Conservation (phyloP, 2,888 invertebrate genomes). For the Drosophila merina region DNA sequence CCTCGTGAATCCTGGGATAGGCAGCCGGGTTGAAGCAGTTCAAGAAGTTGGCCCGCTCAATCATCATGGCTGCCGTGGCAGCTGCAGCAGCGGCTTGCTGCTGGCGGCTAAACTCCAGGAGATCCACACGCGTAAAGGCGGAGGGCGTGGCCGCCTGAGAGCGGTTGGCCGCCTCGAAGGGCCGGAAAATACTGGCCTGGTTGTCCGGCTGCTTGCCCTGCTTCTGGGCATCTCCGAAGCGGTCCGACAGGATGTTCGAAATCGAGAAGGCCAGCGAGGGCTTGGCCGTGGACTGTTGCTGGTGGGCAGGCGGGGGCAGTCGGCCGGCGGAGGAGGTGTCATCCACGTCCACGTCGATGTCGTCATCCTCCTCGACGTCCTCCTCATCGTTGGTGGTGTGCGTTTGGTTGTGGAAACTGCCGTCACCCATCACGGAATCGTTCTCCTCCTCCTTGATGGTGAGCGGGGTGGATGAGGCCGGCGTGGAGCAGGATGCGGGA, state of each 20-base stretch:
- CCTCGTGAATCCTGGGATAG: conserved; percentile 84
- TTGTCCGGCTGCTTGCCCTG: conserved; percentile 49
- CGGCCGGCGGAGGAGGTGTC: conserved; percentile 59
- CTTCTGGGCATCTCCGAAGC: conserved; percentile 77
- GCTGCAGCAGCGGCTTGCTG: conserved; percentile 82
- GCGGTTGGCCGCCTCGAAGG: conserved; percentile 80
- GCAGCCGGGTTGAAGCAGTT: conserved; percentile 83
- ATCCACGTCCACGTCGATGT: conserved; percentile 76
- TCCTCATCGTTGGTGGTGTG: conserved; percentile 53
- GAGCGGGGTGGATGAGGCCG: conserved; percentile 73
- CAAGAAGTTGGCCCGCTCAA: conserved; percentile 83
- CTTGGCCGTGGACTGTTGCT: conserved; percentile 77
- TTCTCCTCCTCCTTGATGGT: conserved; percentile 83
- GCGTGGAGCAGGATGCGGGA: conserved; percentile 76
- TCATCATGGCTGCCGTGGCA: conserved; percentile 83
- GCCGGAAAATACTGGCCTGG: conserved; percentile 80
- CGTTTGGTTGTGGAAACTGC: conserved; percentile 76
- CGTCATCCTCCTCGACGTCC: conserved; percentile 78
- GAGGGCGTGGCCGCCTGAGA: conserved; percentile 76
- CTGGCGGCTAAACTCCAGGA: conserved; percentile 82
- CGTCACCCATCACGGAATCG: conserved; percentile 82
- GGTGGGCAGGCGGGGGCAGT: conserved; percentile 80
- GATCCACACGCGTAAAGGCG: conserved; percentile 83
- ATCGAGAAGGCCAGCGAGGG: conserved; percentile 83
- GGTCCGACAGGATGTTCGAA: conserved; percentile 84